Evolutionary conservation across 92 coral and sea anemone genomes (phyloP).

Genomic region (Phenganax subtilis): DNA sequence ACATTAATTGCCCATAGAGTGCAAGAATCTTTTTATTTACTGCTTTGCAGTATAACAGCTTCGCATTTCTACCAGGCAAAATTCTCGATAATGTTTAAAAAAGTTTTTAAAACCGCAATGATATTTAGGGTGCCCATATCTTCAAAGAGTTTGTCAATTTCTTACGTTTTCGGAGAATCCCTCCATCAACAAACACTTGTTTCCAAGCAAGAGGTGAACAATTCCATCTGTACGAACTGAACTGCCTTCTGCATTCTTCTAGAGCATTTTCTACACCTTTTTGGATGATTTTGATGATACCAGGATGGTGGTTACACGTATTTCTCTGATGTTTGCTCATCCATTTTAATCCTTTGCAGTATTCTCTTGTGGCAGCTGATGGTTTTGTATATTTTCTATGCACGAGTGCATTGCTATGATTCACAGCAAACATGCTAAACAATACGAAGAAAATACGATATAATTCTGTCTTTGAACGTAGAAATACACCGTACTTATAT

Average conservation of each 20-base stretch:
- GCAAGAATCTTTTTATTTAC: no score
- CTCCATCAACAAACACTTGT: background rate
- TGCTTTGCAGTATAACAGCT: no score
- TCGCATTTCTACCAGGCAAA: background rate
- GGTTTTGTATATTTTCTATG: background rate
- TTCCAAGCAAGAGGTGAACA: slow-evolving; percentile 56
- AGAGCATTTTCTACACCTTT: slow-evolving; percentile 72
- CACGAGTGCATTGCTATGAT: background rate
- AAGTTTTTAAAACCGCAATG: background rate
- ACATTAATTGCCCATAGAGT: no score
- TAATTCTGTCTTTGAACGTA: no score
- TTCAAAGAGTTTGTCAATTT: background rate
- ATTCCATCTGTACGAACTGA: slow-evolving; percentile 79
- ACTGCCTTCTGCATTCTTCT: slow-evolving; percentile 75
- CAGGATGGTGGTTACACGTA: slow-evolving; percentile 67
- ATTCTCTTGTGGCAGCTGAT: background rate
- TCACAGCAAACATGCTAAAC: background rate
- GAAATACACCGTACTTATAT: no score
- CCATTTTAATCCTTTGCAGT: slow-evolving; percentile 17
- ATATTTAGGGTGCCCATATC: background rate
- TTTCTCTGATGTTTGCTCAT: slow-evolving; percentile 70
- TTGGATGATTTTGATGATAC: slow-evolving; percentile 68
- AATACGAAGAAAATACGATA: no score
- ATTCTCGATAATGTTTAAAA: background rate
- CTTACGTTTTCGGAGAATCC: slow-evolving; percentile 3